Evolutionary conservation across 2,113 vertebrate genomes (phyloP).

Genomic region (Oncorhynchus tshawytscha): DNA sequence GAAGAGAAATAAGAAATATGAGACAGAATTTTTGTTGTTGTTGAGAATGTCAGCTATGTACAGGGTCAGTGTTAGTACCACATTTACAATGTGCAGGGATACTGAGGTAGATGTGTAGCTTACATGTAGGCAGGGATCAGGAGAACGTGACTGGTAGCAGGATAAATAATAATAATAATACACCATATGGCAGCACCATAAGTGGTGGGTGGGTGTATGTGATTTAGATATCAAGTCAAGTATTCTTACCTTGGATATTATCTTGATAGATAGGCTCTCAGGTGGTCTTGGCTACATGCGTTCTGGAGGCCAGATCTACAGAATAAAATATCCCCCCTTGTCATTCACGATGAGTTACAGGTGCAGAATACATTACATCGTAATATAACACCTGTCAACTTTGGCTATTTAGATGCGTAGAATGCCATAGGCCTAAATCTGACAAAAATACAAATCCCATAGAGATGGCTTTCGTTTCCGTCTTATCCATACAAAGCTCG

Average conservation of each 20-base stretch:
- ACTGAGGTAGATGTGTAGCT: no score
- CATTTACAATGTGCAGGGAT: no score
- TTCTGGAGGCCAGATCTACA: constrained; percentile 32
- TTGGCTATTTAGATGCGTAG: constrained; percentile 14
- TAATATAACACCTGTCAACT: constrained; percentile 16
- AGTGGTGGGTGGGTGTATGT: not conserved
- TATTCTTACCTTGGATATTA: constrained; percentile 63
- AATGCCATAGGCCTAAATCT: not conserved
- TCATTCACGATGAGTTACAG: constrained; percentile 48
- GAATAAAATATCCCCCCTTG: constrained; percentile 42
- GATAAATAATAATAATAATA: no score
- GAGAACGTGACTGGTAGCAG: no score
- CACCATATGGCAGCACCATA: no score
- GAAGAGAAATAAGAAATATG: no score
- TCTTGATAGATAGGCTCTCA: constrained; percentile 63
- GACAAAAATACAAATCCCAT: not conserved
- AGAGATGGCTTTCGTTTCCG: not conserved
- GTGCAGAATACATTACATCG: constrained; percentile 17
- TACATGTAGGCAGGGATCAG: no score
- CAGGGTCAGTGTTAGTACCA: no score
- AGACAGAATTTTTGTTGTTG: constrained; percentile 14
- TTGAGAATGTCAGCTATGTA: constrained; percentile 36
- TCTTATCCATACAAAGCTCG: not conserved
- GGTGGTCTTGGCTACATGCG: constrained; percentile 55
- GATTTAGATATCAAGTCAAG: constrained; percentile 60